Base-by-base conservation (phyloP, 53 echinoderm and acorn worm genomes). In the Patiria pectinifera region DNA sequence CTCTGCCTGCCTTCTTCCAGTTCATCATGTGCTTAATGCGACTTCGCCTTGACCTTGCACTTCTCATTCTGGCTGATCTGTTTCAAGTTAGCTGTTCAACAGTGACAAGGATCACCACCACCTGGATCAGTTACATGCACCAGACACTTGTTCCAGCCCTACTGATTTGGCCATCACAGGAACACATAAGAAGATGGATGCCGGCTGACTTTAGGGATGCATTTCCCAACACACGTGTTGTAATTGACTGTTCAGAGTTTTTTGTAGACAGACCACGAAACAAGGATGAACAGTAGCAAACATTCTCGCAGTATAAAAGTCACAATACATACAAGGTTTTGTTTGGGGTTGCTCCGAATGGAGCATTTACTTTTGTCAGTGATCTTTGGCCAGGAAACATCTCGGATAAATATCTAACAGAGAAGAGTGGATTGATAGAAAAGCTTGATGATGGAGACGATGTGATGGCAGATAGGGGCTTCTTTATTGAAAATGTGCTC, bases 121-220 rank as follows among this genome's bases (percentile, higher is more conserved):
- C 82, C 6, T 82, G 82, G 82, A 82, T 82, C 15, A 24, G 25
- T 8, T 82, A 82, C 82, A 25, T 82, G 35, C 35, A 82, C 15
- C 82, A 82, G 45, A 25, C 46, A 10, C 46, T 82, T 6, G 82
- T 82, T 6, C 82, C 82, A 60, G 83, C 83, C 9, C 76, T 91
- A 22, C 81, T 91, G 8, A 71, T 91, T 26, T 91, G 91, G 91
- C 91, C 91, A 63, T 91, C 91, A 2, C 82, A 83, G 47, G 82
- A 6, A 13, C 43, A 35, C 12, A 63, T 91, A 21, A 83, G 83
- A 21, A 71, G 58, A 43, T 61, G 75, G 58, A 83, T 91, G 84
- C 83, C 91, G 11, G 14, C 11, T 4, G 82, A 82, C 13, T 91
- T 91, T 71, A 62, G 46, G 69, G 0, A 3, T 16, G 14, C 43